Base-by-base conservation (phyloP, 2,888 invertebrate genomes). In the Eubasilissa splendida region DNA sequence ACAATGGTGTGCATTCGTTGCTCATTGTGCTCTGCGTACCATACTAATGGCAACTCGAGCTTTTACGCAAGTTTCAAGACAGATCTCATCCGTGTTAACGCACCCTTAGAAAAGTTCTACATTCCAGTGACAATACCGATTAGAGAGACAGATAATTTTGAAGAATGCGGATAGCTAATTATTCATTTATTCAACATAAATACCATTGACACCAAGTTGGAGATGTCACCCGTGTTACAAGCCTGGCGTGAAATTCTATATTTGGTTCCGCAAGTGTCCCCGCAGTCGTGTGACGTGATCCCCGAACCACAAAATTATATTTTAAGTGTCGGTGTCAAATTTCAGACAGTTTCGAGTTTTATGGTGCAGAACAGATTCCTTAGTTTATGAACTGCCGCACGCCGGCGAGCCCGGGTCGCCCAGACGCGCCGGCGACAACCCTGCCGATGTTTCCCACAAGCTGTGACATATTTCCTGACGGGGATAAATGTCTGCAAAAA, bases 261-360 rank as follows among this genome's bases (percentile, higher is more conserved):
- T 56, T 58, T 9, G 56, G 9, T 33, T 12, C 10, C 50, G 52
- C 54, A 54, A 31, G 73, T 63, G 7, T 53, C 66, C 56, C 14
- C 33, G 33, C 50, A 66, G 65, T 42, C 63, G 12, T 22, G 58
- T 58, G 76, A 73, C 77, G n/a, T 31, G 74, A 82, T 77, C 63
- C 71, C 77, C 80, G 68, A 63, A 68, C 74, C 78, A 75, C 76
- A 59, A 70, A 82, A 82, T 78, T 76, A 82, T 78, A 79, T 50
- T 79, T 80, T 76, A 71, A 68, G 54, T 52, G 31, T 53, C 68
- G 31, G 77, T 82, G 68, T 80, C 82, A 52, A 56, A 73, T 82
- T 80, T 68, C 82, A 9, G 60, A 73, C 53, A 77, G 75, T 80
- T 76, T 68, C 68, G 11, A 33, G 58, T 58, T 73, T 73, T 73